Evolutionary conservation across 2,113 vertebrate genomes (phyloP).

Genomic region (Laticauda laticaudata): DNA sequence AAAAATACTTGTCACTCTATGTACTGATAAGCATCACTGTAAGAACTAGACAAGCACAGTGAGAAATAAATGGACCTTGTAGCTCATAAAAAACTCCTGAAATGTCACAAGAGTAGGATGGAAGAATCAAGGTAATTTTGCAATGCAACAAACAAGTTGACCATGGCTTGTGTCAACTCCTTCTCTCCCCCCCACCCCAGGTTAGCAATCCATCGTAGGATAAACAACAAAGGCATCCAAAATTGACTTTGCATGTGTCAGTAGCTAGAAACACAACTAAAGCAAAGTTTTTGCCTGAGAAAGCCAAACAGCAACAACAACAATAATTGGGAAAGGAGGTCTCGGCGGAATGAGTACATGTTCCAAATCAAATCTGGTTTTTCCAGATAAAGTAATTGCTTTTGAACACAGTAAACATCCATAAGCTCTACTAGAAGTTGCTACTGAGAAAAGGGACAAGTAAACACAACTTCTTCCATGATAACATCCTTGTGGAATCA

Average conservation of each 20-base stretch:
- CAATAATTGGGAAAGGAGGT: not conserved
- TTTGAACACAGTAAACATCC: constrained; percentile 23
- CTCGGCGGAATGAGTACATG: not conserved
- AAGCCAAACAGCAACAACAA: not conserved
- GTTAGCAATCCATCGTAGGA: not conserved
- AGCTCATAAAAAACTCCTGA: not conserved
- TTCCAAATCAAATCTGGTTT: constrained; percentile 14
- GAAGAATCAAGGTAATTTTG: not conserved
- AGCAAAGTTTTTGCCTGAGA: constrained; percentile 1
- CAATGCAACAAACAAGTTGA: not conserved
- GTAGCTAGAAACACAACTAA: not conserved
- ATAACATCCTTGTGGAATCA: constrained; percentile 4
- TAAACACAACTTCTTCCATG: constrained; percentile 13
- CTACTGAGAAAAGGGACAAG: not conserved
- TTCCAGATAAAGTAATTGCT: constrained; percentile 36
- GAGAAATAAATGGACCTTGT: not conserved
- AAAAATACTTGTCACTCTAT: not conserved
- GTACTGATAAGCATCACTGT: not conserved
- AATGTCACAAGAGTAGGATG: not conserved
- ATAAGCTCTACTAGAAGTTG: constrained; percentile 17
- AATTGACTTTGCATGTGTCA: not conserved
- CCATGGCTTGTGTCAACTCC: not conserved
- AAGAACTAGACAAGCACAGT: not conserved
- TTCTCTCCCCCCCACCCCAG: not conserved
- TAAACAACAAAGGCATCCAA: not conserved